Conservation (phyloP, 1,140 invertebrate genomes). For the Akabosia matsudoensis region DNA sequence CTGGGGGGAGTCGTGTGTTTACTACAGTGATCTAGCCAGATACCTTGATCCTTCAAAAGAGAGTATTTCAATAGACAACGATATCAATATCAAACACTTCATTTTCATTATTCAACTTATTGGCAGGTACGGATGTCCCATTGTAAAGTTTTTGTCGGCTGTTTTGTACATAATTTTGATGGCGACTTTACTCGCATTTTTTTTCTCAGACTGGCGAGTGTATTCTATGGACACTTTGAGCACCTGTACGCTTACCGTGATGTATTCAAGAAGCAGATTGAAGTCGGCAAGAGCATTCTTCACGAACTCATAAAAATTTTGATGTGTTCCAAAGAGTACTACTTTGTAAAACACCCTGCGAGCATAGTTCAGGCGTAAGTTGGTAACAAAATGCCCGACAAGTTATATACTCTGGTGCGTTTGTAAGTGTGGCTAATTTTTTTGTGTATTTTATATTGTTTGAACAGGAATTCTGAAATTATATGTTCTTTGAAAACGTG, state of each 20-base stretch:
- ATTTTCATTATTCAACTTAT: slow-evolving; percentile 45
- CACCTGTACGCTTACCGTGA: slow-evolving; percentile 39
- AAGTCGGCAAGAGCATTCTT: slow-evolving; percentile 39
- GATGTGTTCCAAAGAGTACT: slow-evolving; percentile 38
- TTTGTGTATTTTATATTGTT: slow-evolving; percentile 38
- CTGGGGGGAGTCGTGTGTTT: slow-evolving; percentile 53
- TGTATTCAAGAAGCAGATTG: slow-evolving; percentile 45
- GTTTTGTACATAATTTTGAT: background rate
- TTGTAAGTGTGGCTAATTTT: background rate
- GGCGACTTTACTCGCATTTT: background rate
- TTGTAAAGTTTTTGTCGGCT: background rate
- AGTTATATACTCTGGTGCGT: slow-evolving; percentile 19
- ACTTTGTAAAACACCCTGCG: slow-evolving; percentile 34
- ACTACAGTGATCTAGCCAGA: slow-evolving; percentile 32
- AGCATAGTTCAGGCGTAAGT: slow-evolving; percentile 53
- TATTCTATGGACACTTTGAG: slow-evolving; percentile 17
- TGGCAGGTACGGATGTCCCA: slow-evolving; percentile 29
- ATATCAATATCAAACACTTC: slow-evolving; percentile 44
- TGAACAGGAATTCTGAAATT: slow-evolving; percentile 64
- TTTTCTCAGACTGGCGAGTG: slow-evolving; percentile 6
- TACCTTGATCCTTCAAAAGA: slow-evolving; percentile 34
- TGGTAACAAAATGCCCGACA: background rate
- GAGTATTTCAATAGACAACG: slow-evolving; percentile 30
- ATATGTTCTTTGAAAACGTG: slow-evolving; percentile 66
- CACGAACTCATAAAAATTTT: slow-evolving; percentile 39